A percentile compares a stretch with the other conserved stretches of the same genome.
Evolutionary conservation across 2,113 vertebrate genomes (phyloP).

Genomic region (Triplophysa siluroides): DNA sequence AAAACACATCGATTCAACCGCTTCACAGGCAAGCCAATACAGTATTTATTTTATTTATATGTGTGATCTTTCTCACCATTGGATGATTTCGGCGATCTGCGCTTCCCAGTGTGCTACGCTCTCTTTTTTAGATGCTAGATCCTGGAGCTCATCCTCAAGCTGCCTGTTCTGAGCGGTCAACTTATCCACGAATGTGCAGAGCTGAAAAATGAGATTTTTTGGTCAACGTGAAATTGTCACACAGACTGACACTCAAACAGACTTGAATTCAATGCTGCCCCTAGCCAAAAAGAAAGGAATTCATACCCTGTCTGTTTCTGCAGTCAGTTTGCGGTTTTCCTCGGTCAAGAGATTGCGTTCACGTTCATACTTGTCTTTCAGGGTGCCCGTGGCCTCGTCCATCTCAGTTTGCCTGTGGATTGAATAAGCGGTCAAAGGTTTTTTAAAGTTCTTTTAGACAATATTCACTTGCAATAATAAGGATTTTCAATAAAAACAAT

Average conservation of each 20-base stretch:
- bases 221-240: background rate
- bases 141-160: conserved; percentile 92
- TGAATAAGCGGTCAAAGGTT: background rate
- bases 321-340: conserved; percentile 87
- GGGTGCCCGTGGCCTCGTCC: conserved; percentile 81
- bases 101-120: conserved; percentile 97
- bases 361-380: conserved; percentile 87
- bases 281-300: background rate
- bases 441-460: background rate
- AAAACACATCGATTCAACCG: background rate
- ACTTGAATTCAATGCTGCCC: background rate
- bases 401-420: conserved; percentile 82
- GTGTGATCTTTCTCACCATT: conserved; percentile 79
- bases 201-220: conserved; percentile 66
- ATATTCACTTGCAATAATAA: no score
- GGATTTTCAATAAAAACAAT: no score
- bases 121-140: conserved; percentile 90
- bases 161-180: conserved; percentile 90
- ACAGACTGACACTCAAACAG: background rate
- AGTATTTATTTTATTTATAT: no score
- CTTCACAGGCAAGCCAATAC: background rate
- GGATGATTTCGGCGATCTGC: conserved; percentile 98
- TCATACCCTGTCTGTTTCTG: conserved; percentile 87
- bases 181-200: conserved; percentile 90
- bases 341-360: conserved; percentile 83